Base-by-base conservation (phyloP, 2,797 vertebrate genomes). In the Acestrorhynchus altus region DNA sequence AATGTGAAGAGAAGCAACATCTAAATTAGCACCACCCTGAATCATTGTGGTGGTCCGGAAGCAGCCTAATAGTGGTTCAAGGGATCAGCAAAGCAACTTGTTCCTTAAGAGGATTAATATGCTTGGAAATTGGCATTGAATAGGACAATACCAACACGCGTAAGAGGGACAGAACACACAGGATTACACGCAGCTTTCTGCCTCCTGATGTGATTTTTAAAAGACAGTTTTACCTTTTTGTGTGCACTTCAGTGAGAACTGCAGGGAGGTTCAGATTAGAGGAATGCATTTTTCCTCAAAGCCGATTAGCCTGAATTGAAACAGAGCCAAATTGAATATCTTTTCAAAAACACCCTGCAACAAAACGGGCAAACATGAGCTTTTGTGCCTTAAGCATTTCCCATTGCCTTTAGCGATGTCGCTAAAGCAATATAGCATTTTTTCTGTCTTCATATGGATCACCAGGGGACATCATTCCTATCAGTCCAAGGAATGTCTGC, bases 111-210 rank as follows among this genome's bases (percentile, higher is more conserved):
- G 89, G 89, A 89, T 86, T 88, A 83, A 73, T 83, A 80, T 76
- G 79, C 87, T 83, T 51, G 44, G 76, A 79, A 71, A 86, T 84
- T 72, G 79, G 49, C 47, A 84, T 47, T 85, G 80, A 84, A 85
- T 81, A 66, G 71, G 86, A 80, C 83, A 84, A 86, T 81, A 82
- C 79, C 79, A 78, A 85, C 83, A 83, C 35, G 54, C 74, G 81
- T 86, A 84, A 89, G 79, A 89, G 82, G 83, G 81, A 84, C 71
- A 54, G 76, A 83, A 88, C 87, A 87, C 85, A 82, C 80, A 83
- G 89, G 90, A 93, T 93, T 93, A 92, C 91, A 92, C 83, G 86
- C 72, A 82, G 87, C 85, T 92, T 91, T 91, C 84, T 84, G 85
- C 83, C 74, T 66, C 85, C 72, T 87, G 87, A 91, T 91, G 88